These are phyloP conservation scores for Cochlearius cochlearius DNA, from an alignment of 2,113 vertebrate genomes.

Conservation along the genomic window DNA sequence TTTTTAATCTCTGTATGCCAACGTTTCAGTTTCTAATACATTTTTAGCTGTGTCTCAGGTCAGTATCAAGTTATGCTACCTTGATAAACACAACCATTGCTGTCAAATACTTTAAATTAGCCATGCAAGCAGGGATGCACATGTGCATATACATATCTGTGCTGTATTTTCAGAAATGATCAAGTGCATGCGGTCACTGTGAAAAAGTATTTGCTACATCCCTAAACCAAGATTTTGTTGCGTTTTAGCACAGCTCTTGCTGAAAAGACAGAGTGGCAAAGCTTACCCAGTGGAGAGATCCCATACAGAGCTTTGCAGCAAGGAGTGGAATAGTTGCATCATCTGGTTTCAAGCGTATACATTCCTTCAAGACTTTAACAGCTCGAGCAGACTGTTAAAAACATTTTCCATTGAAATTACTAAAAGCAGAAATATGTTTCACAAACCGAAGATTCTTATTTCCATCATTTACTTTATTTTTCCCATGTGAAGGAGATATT, in stretches of 20 bases:
- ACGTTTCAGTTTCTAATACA: background rate
- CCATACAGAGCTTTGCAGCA: conserved; percentile 95
- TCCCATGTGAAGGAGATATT: background rate
- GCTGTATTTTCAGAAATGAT: background rate
- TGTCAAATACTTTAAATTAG: background rate
- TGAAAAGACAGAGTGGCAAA: background rate
- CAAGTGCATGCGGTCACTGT: background rate
- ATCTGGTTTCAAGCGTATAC: conserved; percentile 93
- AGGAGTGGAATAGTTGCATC: conserved; percentile 95
- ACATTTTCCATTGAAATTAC: conserved; percentile 32
- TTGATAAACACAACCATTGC: background rate
- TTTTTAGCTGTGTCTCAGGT: background rate
- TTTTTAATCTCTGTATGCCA: background rate
- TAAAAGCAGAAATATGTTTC: background rate
- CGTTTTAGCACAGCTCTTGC: background rate
- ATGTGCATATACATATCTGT: background rate
- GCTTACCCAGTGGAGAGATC: conserved; percentile 96
- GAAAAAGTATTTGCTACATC: background rate
- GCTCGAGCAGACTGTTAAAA: conserved; percentile 88
- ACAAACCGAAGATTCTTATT: background rate
- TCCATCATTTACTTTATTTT: background rate
- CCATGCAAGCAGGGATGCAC: background rate
- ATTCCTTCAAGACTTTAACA: conserved; percentile 95
- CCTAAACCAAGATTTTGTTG: background rate
- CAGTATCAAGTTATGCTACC: background rate